phyloP scores from a whole-genome alignment of 2,888 invertebrate genomes.

The Coelopa pilipes region DNA sequence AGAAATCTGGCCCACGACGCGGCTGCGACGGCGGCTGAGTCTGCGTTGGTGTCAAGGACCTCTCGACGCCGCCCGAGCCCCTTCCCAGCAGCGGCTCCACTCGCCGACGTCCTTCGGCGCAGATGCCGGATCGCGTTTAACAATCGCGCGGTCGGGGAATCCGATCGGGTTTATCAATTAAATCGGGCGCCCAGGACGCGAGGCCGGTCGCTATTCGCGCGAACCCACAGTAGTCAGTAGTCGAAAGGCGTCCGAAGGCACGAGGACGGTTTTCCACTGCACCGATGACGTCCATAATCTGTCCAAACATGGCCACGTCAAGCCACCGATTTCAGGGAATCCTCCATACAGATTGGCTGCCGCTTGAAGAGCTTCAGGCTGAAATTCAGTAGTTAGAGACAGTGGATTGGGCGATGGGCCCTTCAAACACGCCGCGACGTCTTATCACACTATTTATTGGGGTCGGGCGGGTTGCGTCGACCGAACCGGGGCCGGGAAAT shows the following conservation, averaged over 20 bases:
- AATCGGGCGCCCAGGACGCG: slow-evolving; percentile 4
- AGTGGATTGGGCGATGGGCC: not conserved
- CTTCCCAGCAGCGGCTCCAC: not conserved
- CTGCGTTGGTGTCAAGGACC: not conserved
- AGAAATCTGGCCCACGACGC: slow-evolving; percentile 17
- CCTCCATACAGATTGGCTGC: no score
- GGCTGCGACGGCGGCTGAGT: no score
- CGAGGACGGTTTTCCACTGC: not conserved
- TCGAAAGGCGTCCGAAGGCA: not conserved
- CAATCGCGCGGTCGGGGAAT: slow-evolving; percentile 47
- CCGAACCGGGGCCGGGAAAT: no score
- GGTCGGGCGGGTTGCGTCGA: not conserved
- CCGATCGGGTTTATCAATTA: slow-evolving; percentile 50
- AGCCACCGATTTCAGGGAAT: no score
- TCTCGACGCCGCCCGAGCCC: not conserved
- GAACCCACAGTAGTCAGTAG: slow-evolving; percentile 29
- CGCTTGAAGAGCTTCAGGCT: no score
- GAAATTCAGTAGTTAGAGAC: no score
- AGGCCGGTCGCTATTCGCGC: slow-evolving; percentile 46
- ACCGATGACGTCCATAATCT: no score
- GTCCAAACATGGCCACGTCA: no score
- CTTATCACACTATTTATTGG: slow-evolving; percentile 60
- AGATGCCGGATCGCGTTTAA: slow-evolving; percentile 43
- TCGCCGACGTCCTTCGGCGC: no score
- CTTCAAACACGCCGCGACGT: slow-evolving; percentile 34